phyloP scores from a whole-genome alignment of 2,113 vertebrate species.

The Orthonyx spaldingii region DNA sequence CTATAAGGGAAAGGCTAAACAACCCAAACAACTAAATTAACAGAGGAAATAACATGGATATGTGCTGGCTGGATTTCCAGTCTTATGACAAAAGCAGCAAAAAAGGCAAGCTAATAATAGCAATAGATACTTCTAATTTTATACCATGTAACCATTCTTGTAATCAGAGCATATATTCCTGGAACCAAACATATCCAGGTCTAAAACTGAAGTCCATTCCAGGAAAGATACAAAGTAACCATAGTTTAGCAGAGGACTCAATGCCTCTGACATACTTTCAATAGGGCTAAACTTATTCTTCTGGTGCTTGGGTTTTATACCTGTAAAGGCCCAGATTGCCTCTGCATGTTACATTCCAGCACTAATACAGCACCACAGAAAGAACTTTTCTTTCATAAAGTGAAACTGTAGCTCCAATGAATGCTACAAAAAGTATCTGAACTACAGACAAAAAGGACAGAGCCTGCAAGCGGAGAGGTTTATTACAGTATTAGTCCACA shows the following conservation, averaged over 20 bases:
- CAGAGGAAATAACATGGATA: not conserved
- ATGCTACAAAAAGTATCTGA: not conserved
- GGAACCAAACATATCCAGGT: not conserved
- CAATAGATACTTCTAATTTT: not conserved
- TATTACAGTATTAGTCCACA: constrained; percentile 3
- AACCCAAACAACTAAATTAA: not conserved
- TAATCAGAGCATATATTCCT: not conserved
- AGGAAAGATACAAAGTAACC: not conserved
- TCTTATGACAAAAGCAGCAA: not conserved
- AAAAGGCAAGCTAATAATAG: not conserved
- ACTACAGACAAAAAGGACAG: not conserved
- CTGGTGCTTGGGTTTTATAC: not conserved
- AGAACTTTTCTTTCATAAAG: not conserved
- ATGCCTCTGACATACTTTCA: not conserved
- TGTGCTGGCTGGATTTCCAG: not conserved
- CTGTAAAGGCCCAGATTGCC: not conserved
- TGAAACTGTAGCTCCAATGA: not conserved
- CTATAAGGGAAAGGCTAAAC: not conserved
- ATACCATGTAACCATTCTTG: not conserved
- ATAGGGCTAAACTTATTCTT: not conserved
- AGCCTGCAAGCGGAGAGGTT: not conserved
- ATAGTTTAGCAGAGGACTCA: not conserved
- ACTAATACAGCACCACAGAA: not conserved
- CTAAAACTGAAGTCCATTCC: not conserved
- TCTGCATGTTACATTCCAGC: not conserved